These are phyloP conservation scores for Hylomyscus alleni DNA, from an alignment of 2,797 vertebrate genomes.

Conservation along the genomic window DNA sequence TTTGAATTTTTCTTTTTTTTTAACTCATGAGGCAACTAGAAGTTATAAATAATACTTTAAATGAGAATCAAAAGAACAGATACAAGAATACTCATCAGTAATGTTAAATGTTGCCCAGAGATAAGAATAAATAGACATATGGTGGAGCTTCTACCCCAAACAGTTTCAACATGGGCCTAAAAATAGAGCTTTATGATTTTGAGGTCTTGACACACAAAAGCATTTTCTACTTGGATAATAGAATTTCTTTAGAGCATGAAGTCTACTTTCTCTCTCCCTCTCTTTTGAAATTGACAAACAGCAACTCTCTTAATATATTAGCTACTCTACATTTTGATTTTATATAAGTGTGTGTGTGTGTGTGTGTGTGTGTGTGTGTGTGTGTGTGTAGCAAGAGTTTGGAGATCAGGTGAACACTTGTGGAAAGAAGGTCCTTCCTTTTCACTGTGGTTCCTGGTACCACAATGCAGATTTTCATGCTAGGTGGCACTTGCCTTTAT, in stretches of 20 bases:
- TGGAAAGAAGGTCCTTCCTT: background rate
- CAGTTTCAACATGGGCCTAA: background rate
- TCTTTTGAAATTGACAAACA: background rate
- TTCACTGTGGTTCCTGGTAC: background rate
- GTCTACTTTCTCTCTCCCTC: background rate
- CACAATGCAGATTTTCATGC: background rate
- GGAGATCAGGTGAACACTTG: background rate
- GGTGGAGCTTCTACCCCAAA: background rate
- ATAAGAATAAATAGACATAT: background rate
- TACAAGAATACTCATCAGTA: background rate
- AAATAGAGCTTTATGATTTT: constrained; percentile 1
- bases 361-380: background rate
- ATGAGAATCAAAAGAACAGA: background rate
- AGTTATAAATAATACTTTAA: constrained; percentile 11
- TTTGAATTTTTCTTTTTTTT: background rate
- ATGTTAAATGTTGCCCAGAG: background rate
- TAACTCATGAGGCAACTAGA: background rate
- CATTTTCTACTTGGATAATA: background rate
- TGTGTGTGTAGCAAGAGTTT: background rate
- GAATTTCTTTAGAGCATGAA: background rate
- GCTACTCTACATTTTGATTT: too few relatives aligned
- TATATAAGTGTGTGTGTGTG: background rate
- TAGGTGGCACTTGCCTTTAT: background rate
- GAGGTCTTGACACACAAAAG: background rate
- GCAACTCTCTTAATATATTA: background rate